phyloP scores from a whole-genome alignment of 2,888 invertebrate species.

The Sesia bembeciformis region DNA sequence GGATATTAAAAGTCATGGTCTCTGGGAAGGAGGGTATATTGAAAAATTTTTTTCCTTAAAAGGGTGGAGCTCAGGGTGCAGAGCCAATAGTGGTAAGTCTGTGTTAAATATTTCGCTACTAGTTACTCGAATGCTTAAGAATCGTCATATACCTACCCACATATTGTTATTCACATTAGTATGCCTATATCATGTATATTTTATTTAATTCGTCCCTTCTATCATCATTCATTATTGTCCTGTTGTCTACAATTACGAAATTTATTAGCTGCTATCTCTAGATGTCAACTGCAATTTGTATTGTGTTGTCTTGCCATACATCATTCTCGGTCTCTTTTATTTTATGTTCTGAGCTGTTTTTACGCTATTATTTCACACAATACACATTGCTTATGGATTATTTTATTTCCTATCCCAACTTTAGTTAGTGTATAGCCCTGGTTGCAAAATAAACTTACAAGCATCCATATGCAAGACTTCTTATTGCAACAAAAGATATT shows the following conservation, averaged over 20 bases:
- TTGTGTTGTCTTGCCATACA: conserved; percentile 26
- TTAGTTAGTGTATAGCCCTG: too few species aligned
- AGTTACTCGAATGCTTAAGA: conserved; percentile 26
- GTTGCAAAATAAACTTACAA: too few species aligned
- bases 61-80: conserved; percentile 89
- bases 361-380: conserved; percentile 17
- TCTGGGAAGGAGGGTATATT: conserved; percentile 7
- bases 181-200: conserved; percentile 11
- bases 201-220: conserved; percentile 15
- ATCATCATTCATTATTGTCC: conserved; percentile 11
- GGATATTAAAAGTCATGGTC: too few species aligned
- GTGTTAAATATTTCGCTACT: conserved; percentile 24
- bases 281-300: conserved; percentile 53
- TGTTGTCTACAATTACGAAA: conserved; percentile 13
- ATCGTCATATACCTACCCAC: conserved; percentile 7
- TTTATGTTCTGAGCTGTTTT: conserved; percentile 13
- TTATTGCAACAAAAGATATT: too few species aligned
- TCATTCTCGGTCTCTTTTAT: conserved; percentile 6
- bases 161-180: conserved; percentile 14
- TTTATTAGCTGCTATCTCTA: conserved; percentile 69
- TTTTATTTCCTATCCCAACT: conserved; percentile 8
- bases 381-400: conserved; percentile 32
- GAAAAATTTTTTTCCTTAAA: conserved; percentile 48
- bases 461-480: too few species aligned
- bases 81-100: conserved; percentile 97